Conservation (phyloP, 2,113 vertebrate genomes). For the Machaerirhynchus nigripectus region DNA sequence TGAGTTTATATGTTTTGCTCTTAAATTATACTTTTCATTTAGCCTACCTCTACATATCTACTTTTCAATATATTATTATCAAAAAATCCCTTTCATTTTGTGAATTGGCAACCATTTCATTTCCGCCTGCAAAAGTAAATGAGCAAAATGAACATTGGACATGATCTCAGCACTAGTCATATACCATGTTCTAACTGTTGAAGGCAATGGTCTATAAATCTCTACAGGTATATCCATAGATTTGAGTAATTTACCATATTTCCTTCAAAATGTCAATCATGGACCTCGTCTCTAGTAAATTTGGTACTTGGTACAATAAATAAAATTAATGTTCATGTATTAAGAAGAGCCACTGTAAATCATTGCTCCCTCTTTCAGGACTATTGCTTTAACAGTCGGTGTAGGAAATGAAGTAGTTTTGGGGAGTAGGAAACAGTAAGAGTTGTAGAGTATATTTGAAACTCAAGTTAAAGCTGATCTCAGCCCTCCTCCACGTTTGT, state of each 20-base stretch:
- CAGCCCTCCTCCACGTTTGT: slow-evolving; percentile 7
- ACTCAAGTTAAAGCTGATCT: slow-evolving; percentile 31
- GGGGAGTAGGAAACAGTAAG: slow-evolving; percentile 20
- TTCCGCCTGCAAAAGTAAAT: slow-evolving; percentile 36
- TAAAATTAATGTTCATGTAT: slow-evolving; percentile 40
- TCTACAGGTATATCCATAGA: slow-evolving; percentile 13
- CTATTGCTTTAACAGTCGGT: slow-evolving; percentile 40
- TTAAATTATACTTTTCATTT: neutral
- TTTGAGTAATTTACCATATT: slow-evolving; percentile 49
- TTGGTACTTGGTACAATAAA: slow-evolving; percentile 37
- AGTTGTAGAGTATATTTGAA: slow-evolving; percentile 17
- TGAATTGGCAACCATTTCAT: slow-evolving; percentile 21
- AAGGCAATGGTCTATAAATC: slow-evolving; percentile 34
- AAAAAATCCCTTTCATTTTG: neutral
- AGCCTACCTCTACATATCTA: neutral
- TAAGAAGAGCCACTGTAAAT: slow-evolving; percentile 38
- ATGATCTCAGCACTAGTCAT: slow-evolving; percentile 32
- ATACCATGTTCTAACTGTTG: neutral
- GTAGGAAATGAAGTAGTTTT: slow-evolving; percentile 49
- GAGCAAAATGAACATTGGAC: slow-evolving; percentile 13
- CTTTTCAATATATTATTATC: neutral
- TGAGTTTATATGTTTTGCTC: neutral
- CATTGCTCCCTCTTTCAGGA: slow-evolving; percentile 24
- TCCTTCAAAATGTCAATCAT: slow-evolving; percentile 46
- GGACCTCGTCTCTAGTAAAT: neutral